Conservation (phyloP, 2,113 vertebrate species). For the Microtus pennsylvanicus region DNA sequence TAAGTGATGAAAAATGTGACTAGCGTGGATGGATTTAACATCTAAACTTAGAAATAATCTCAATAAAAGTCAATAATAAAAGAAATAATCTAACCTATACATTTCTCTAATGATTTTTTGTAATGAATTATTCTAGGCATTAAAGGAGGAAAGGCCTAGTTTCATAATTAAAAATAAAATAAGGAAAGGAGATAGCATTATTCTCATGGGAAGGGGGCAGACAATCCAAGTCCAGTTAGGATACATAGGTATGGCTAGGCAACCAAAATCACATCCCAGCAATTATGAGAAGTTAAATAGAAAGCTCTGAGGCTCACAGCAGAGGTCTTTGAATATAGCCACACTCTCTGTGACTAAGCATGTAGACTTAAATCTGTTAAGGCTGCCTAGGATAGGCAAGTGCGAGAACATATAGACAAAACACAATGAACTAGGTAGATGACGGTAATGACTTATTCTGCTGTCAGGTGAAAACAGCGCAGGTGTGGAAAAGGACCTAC, state of each 20-base stretch:
- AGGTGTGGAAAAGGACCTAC: rapidly evolving
- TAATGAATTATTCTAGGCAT: not conserved
- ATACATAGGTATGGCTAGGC: not conserved
- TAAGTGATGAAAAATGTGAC: not conserved
- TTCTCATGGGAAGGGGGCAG: not conserved
- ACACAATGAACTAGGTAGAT: not conserved
- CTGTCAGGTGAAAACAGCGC: not conserved
- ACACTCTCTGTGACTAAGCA: not conserved
- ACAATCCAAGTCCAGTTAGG: not conserved
- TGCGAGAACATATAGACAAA: rapidly evolving
- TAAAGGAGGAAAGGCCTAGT: not conserved
- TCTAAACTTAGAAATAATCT: not conserved
- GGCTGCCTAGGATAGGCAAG: not conserved
- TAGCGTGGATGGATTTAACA: not conserved
- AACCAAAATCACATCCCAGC: not conserved
- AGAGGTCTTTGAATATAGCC: not conserved
- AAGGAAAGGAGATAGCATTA: not conserved
- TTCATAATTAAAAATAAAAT: not conserved
- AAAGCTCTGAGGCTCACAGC: not conserved
- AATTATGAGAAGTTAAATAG: rapidly evolving
- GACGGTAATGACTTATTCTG: not conserved
- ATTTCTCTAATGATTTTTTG: not conserved
- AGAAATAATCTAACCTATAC: not conserved
- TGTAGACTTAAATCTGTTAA: not conserved
- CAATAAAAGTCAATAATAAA: no score